Percentiles rank a stretch among this genome's conserved stretches.
These are phyloP conservation scores for Psilanteris sp. DNA, from an alignment of 1,140 invertebrate genomes.

Conservation along the genomic window DNA sequence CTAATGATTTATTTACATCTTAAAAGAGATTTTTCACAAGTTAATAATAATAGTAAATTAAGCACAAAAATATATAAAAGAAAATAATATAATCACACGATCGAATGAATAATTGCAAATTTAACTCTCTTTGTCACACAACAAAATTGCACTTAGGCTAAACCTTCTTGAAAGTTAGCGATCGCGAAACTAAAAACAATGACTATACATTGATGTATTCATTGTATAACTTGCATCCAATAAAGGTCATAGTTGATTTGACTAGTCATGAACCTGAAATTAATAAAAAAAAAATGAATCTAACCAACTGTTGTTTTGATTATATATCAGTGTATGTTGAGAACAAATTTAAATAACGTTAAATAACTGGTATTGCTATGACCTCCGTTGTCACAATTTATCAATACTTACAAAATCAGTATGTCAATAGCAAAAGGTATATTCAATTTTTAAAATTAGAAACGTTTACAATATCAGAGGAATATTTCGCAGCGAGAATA, in stretches of 20 bases:
- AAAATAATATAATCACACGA: constrained; percentile 12
- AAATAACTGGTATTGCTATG: constrained; percentile 5
- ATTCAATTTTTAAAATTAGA: no score
- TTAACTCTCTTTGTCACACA: constrained; percentile 38
- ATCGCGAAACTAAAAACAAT: constrained; percentile 12
- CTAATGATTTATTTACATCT: constrained; percentile 48
- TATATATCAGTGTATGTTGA: background rate
- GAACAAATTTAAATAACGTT: background rate
- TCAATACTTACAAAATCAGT: constrained; percentile 12
- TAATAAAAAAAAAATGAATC: background rate
- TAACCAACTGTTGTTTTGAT: background rate
- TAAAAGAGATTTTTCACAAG: constrained; percentile 29
- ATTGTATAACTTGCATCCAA: constrained; percentile 8
- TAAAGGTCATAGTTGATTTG: constrained; percentile 42
- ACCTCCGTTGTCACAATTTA: constrained; percentile 9
- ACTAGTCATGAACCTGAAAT: constrained; percentile 15
- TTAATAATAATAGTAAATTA: constrained; percentile 18
- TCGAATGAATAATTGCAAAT: constrained; percentile 25
- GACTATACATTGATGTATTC: constrained; percentile 10
- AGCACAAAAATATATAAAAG: constrained; percentile 3
- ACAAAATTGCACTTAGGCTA: constrained; percentile 53
- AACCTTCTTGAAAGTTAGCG: constrained; percentile 15
- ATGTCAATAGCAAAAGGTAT: no score
- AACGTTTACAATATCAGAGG: no score
- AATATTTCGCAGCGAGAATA: no score